Percentiles rank a stretch among this genome's conserved stretches.
Conservation (phyloP, 2,113 vertebrate genomes). For the Epinephelus cyanopodus region DNA sequence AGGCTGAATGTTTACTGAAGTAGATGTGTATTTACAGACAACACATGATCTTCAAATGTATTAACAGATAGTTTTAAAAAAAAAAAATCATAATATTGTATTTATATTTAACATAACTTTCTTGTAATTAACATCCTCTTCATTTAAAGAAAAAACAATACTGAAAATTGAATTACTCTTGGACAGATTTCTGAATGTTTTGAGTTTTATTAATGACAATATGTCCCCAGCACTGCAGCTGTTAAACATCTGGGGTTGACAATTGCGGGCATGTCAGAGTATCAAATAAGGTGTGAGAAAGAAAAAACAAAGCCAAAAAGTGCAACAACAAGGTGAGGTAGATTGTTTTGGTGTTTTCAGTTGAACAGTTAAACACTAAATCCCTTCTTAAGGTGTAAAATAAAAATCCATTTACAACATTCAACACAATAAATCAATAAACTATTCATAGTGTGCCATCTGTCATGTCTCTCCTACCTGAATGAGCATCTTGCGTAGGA, state of each 20-base stretch:
- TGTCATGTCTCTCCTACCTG: constrained; percentile 86
- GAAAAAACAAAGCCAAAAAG: background rate
- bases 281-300: background rate
- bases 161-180: too few relatives aligned
- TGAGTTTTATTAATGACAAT: background rate
- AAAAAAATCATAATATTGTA: background rate
- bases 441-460: background rate
- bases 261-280: background rate
- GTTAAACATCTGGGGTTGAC: background rate
- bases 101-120: background rate
- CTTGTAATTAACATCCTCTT: background rate
- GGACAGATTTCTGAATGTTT: background rate
- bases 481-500: constrained; percentile 98
- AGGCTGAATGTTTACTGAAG: too few relatives aligned
- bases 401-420: background rate
- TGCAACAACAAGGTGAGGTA: background rate
- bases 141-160: background rate
- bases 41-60: too few relatives aligned
- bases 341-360: background rate
- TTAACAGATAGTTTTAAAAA: background rate
- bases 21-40: too few relatives aligned
- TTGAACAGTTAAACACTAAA: background rate
- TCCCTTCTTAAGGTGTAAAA: background rate
- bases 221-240: background rate
- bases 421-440: background rate